Base-by-base conservation (phyloP, 2,888 invertebrate species). In the Xestia rhomboidea region DNA sequence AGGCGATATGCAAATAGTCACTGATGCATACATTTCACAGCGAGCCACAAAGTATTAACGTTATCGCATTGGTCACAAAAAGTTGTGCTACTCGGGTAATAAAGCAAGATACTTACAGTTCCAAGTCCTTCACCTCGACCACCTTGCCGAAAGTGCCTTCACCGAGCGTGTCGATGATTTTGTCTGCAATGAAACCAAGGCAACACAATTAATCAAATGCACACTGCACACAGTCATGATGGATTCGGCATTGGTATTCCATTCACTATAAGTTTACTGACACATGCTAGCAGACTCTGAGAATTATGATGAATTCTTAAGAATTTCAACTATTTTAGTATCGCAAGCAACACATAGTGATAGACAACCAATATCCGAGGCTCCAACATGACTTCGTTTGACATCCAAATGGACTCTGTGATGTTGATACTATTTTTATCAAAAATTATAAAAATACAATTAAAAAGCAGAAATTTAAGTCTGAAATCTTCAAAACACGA, bases 131-230 rank as follows among this genome's bases (percentile, higher is more conserved):
- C 97, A 99, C 99, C 97, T 99, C 99, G 94, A 99, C 99, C 94
- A 99, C 99, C 97, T 99, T 99, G 96, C 99, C 99, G 98, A 99
- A 99, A 92, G 99, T 99, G 95, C 99, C 99, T 97, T 99, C 99
- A 93, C 99, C 99, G 94, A 99, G 98, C 92, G 99, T 99, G 97
- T 98, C 98, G 97, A 99, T 97, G 97, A 99, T 98, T 98, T 99
- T 99, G 98, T 99, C 99, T 99, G 99, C 94, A 98, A 98, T 97
- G 95, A 97, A 97, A 97, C 96, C 97, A 96, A 96, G 89, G 88
- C 91, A 92, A 89, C 77, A 78, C 75, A 83, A 93, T 96, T 94
- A 95, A 89, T 93, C 87, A 91, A 89, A 88, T 90, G 91, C 76
- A 79, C 91, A 86, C 74, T 79, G 88, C 87, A 93, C 93, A 92